phyloP scores from a whole-genome alignment of 2,797 vertebrate species.

The Anguilla anguilla region DNA sequence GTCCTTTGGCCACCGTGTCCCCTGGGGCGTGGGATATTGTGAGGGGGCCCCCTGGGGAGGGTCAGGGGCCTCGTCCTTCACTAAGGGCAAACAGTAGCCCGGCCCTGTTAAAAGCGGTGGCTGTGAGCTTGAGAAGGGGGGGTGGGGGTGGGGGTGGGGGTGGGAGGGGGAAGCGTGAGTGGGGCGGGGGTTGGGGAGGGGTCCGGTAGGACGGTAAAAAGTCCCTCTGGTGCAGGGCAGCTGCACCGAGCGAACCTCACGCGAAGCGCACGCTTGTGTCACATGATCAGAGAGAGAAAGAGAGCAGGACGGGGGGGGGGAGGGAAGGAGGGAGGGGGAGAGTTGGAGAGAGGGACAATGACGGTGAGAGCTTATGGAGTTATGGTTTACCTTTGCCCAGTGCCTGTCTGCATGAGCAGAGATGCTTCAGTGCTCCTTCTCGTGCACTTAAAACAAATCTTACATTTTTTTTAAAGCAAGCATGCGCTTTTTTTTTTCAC shows the following conservation, averaged over 20 bases:
- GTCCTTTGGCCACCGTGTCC: conserved; percentile 48
- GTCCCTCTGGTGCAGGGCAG: conserved; percentile 5
- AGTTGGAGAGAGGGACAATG: neutral
- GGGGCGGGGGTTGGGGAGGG: conserved; percentile 3
- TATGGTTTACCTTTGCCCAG: conserved; percentile 23
- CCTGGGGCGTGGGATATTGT: conserved; percentile 49
- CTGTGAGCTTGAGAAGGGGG: conserved; percentile 18
- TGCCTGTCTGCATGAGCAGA: neutral
- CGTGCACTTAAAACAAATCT: neutral
- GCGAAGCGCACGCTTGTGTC: conserved; percentile 27
- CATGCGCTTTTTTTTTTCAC: too few species aligned
- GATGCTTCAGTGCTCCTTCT: conserved; percentile 7
- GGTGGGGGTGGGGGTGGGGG: neutral
- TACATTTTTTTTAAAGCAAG: neutral
- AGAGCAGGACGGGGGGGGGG: neutral
- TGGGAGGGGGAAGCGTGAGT: neutral
- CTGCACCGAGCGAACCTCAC: conserved; percentile 24
- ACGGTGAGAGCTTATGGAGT: neutral
- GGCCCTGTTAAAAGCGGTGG: conserved; percentile 58
- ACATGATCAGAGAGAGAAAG: conserved; percentile 19
- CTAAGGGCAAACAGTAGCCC: conserved; percentile 61
- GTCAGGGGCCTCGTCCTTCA: conserved; percentile 66
- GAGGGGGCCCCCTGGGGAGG: conserved; percentile 58
- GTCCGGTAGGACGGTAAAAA: conserved; percentile 12
- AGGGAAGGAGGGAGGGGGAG: neutral